Evolutionary conservation across 2,888 invertebrate genomes (phyloP).

Genomic region (Amiota communis): DNA sequence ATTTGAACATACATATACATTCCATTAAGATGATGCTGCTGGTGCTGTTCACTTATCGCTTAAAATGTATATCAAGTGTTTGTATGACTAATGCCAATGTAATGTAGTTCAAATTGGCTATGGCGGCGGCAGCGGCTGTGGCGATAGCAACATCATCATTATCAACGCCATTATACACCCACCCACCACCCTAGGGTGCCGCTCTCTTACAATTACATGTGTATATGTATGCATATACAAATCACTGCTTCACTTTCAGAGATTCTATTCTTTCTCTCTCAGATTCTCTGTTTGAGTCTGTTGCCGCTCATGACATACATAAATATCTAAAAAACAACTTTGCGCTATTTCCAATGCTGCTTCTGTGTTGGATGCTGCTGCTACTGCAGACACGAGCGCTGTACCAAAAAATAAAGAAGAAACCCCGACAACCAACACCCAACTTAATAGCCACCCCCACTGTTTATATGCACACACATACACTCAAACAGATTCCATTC

Average conservation of each 20-base stretch:
- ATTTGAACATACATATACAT: slow-evolving; percentile 15
- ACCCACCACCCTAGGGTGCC: slow-evolving; percentile 9
- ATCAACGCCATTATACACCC: neutral
- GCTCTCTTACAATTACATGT: neutral
- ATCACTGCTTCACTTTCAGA: neutral
- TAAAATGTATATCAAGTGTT: slow-evolving; percentile 20
- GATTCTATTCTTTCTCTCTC: neutral
- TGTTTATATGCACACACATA: slow-evolving; percentile 29
- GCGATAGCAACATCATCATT: neutral
- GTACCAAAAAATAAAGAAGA: slow-evolving; percentile 16
- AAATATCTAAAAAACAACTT: slow-evolving; percentile 35
- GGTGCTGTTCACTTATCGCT: slow-evolving; percentile 4
- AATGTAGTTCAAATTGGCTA: slow-evolving; percentile 53
- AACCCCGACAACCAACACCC: slow-evolving; percentile 22
- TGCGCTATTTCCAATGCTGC: slow-evolving; percentile 23
- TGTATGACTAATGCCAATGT: slow-evolving; percentile 53
- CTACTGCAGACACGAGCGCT: slow-evolving; percentile 3
- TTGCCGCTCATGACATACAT: slow-evolving; percentile 63
- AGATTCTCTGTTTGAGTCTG: neutral
- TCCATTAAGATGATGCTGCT: slow-evolving; percentile 18
- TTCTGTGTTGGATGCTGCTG: slow-evolving; percentile 14
- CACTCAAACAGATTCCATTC: slow-evolving; percentile 18
- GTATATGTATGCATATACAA: too few relatives aligned
- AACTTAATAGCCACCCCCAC: slow-evolving; percentile 14
- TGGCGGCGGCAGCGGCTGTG: neutral